Evolutionary conservation across 2,113 vertebrate species (phyloP).

Genomic region (Cheilinus undulatus): DNA sequence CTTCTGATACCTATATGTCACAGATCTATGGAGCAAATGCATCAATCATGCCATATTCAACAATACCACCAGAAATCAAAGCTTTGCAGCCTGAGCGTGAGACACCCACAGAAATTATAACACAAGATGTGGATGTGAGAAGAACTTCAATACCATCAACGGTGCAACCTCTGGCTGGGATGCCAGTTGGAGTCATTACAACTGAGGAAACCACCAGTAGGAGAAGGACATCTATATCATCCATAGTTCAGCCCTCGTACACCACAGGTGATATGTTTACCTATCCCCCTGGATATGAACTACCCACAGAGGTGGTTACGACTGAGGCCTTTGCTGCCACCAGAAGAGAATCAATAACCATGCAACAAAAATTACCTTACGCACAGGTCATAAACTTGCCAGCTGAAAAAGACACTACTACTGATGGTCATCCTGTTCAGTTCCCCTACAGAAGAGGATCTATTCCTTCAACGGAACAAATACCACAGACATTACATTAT

Average conservation of each 20-base stretch:
- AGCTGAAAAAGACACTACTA: slow-evolving; percentile 64
- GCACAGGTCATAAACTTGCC: slow-evolving; percentile 60
- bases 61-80: slow-evolving; percentile 42
- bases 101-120: slow-evolving; percentile 40
- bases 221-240: slow-evolving; percentile 68
- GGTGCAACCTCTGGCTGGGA: slow-evolving; percentile 42
- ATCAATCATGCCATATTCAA: slow-evolving; percentile 53
- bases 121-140: slow-evolving; percentile 30
- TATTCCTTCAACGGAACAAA: slow-evolving; percentile 50
- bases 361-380: slow-evolving; percentile 55
- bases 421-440: slow-evolving; percentile 44
- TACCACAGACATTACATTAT: slow-evolving; percentile 54
- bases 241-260: slow-evolving; percentile 58
- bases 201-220: slow-evolving; percentile 60
- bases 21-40: slow-evolving; percentile 30
- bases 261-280: slow-evolving; percentile 53
- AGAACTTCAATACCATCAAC: slow-evolving; percentile 34
- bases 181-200: slow-evolving; percentile 55
- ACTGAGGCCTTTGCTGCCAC: slow-evolving; percentile 60
- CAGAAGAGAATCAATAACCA: slow-evolving; percentile 67
- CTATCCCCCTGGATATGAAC: slow-evolving; percentile 61
- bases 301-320: slow-evolving; percentile 48
- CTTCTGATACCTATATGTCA: slow-evolving; percentile 18
- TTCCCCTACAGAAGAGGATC: slow-evolving; percentile 51
- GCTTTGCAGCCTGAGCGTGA: slow-evolving; percentile 56